phyloP scores from a whole-genome alignment of 2,888 invertebrate genomes.

The Acleris emargana region DNA sequence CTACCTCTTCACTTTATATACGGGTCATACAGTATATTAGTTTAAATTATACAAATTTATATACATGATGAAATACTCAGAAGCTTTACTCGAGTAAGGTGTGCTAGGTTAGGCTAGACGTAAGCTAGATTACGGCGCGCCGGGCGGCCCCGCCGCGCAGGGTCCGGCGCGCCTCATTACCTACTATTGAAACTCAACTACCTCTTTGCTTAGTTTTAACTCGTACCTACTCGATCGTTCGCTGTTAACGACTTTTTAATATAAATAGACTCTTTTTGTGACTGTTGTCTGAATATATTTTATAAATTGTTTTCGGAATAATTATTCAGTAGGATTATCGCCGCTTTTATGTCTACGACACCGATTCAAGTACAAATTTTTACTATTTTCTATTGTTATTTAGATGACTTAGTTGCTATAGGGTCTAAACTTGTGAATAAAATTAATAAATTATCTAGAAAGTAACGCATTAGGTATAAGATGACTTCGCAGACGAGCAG shows the following conservation, averaged over 20 bases:
- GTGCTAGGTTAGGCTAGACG: constrained; percentile 64
- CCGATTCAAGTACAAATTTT: constrained; percentile 83
- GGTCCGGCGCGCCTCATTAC: constrained; percentile 75
- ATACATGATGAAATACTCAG: constrained; percentile 82
- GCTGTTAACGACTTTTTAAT: constrained; percentile 70
- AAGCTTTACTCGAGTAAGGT: constrained; percentile 83
- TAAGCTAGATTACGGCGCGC: constrained; percentile 57
- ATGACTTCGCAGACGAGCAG: constrained; percentile 16
- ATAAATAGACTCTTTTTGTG: constrained; percentile 70
- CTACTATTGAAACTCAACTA: constrained; percentile 78
- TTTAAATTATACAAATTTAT: constrained; percentile 83
- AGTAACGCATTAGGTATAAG: constrained; percentile 26
- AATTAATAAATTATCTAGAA: constrained; percentile 32
- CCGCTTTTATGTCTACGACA: constrained; percentile 70
- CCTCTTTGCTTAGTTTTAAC: constrained; percentile 81
- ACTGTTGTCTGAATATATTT: constrained; percentile 80
- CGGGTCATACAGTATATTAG: constrained; percentile 82
- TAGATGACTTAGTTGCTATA: constrained; percentile 71
- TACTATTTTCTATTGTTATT: constrained; percentile 81
- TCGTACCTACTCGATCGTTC: constrained; percentile 64
- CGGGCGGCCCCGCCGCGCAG: constrained; percentile 75
- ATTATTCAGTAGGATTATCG: constrained; percentile 57
- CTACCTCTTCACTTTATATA: constrained; percentile 83
- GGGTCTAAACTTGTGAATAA: constrained; percentile 38
- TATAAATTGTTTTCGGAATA: constrained; percentile 75